Percentiles rank a stretch among this genome's conserved stretches.
Conservation (phyloP, 2,113 vertebrate genomes). For the Nibea coibor region DNA sequence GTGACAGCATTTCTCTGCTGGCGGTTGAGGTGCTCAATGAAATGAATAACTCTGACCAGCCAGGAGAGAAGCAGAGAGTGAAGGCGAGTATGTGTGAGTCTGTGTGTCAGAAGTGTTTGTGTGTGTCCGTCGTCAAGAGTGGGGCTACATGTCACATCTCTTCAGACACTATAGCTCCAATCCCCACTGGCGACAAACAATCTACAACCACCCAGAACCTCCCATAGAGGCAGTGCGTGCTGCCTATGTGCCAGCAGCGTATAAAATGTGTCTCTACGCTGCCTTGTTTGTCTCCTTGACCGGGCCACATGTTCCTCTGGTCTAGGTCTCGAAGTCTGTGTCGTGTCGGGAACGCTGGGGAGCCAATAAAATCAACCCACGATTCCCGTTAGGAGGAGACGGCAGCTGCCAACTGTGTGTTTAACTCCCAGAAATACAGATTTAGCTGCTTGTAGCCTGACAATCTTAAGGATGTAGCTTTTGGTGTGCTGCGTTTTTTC, state of each 20-base stretch:
- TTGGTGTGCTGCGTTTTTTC: slow-evolving; percentile 53
- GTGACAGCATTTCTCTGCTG: slow-evolving; percentile 69
- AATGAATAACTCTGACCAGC: slow-evolving; percentile 75
- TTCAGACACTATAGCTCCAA: slow-evolving; percentile 55
- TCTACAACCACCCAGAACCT: slow-evolving; percentile 50
- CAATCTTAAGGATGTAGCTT: slow-evolving; percentile 60
- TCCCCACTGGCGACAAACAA: slow-evolving; percentile 67
- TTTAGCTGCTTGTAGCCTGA: slow-evolving; percentile 49
- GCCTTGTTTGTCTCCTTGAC: slow-evolving; percentile 51
- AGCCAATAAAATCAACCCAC: slow-evolving; percentile 65
- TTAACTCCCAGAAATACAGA: slow-evolving; percentile 57
- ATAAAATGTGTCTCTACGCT: slow-evolving; percentile 54
- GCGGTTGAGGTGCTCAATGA: slow-evolving; percentile 69
- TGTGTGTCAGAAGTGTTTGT: slow-evolving; percentile 41
- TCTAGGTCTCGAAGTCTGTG: slow-evolving; percentile 45
- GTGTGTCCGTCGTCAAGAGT: slow-evolving; percentile 40
- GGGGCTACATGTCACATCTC: slow-evolving; percentile 67
- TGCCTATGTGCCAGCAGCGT: slow-evolving; percentile 50
- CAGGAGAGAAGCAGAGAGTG: slow-evolving; percentile 44
- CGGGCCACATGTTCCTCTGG: slow-evolving; percentile 55
- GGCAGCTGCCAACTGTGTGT: slow-evolving; percentile 44
- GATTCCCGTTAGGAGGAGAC: slow-evolving; percentile 40
- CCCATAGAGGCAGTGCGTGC: slow-evolving; percentile 39
- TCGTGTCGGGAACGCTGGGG: slow-evolving; percentile 44
- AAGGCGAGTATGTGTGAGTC: slow-evolving; percentile 10